These are phyloP conservation scores for Teleiodes luculella DNA, from an alignment of 2,888 invertebrate species.

Conservation along the genomic window DNA sequence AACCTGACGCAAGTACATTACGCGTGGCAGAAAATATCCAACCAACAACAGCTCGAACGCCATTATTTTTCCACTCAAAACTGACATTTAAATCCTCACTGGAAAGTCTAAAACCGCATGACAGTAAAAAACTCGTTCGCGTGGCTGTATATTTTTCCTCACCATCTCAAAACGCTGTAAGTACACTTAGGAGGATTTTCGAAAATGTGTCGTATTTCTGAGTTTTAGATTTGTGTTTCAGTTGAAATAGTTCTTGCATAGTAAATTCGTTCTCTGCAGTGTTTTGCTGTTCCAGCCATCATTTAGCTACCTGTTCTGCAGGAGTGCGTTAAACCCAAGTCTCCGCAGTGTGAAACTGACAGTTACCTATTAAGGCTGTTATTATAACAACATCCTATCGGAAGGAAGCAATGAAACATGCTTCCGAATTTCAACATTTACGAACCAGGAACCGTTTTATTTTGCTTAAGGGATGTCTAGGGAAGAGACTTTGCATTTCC, in stretches of 20 bases:
- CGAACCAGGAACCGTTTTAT: background rate
- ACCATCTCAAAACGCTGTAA: conserved; percentile 9
- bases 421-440: conserved; percentile 8
- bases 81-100: conserved; percentile 12
- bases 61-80: conserved; percentile 14
- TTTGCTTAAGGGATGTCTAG: background rate
- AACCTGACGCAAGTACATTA: conserved; percentile 37
- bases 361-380: conserved; percentile 11
- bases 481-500: background rate
- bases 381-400: conserved; percentile 13
- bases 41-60: conserved; percentile 21
- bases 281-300: conserved; percentile 40
- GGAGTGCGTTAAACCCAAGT: conserved; percentile 41
- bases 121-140: conserved; percentile 24
- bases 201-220: background rate
- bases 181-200: conserved; percentile 1
- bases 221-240: background rate
- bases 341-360: conserved; percentile 7
- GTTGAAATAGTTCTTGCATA: background rate
- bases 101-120: conserved; percentile 15
- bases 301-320: conserved; percentile 43
- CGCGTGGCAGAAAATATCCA: conserved; percentile 28
- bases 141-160: conserved; percentile 24
- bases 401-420: conserved; percentile 12
- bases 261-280: conserved; percentile 36